phyloP scores from a whole-genome alignment of 2,888 invertebrate species.

The Drymonia ruficornis region DNA sequence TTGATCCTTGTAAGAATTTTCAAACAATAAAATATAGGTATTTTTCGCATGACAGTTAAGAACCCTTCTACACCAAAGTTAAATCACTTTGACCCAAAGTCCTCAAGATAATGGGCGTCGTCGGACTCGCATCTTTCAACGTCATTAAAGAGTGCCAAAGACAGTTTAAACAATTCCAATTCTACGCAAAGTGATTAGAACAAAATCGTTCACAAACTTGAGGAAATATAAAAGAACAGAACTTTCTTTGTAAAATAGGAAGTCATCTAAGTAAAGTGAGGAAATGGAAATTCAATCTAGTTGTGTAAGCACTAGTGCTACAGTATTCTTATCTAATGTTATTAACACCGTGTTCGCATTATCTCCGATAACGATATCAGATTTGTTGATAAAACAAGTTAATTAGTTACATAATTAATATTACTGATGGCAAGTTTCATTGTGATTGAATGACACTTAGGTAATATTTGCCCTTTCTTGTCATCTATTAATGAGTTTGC shows the following conservation, averaged over 20 bases:
- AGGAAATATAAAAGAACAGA: conserved; percentile 21
- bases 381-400: background rate
- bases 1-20: background rate
- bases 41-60: background rate
- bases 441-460: background rate
- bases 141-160: conserved; percentile 28
- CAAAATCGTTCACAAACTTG: conserved; percentile 26
- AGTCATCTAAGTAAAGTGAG: conserved; percentile 22
- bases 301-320: conserved; percentile 7
- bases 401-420: background rate
- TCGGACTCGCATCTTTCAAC: conserved; percentile 17
- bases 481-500: too few species aligned
- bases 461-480: background rate
- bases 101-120: conserved; percentile 5
- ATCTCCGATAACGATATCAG: background rate
- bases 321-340: background rate
- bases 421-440: background rate
- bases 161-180: conserved; percentile 33
- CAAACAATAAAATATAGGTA: too few species aligned
- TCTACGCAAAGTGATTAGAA: conserved; percentile 29
- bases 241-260: conserved; percentile 22
- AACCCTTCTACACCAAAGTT: conserved; percentile 19
- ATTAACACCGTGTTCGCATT: background rate
- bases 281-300: conserved; percentile 23
- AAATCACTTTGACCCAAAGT: conserved; percentile 22